phyloP scores from a whole-genome alignment of 2,797 vertebrate genomes.

The Choloepus didactylus region DNA sequence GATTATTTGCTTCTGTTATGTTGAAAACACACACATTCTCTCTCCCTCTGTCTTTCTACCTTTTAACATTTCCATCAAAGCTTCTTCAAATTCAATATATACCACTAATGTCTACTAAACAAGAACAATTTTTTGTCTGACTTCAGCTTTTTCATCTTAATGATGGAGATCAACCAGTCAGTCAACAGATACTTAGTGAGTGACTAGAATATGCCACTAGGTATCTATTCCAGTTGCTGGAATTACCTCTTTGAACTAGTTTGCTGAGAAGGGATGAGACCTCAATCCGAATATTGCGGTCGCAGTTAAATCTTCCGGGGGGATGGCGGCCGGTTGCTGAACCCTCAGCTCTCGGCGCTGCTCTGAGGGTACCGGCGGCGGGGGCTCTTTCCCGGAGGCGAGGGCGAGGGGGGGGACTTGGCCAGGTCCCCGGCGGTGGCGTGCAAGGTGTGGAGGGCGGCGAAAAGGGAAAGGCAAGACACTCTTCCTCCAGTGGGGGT shows the following conservation, averaged over 20 bases:
- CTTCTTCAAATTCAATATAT: background rate
- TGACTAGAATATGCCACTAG: rapidly evolving
- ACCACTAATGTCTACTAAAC: background rate
- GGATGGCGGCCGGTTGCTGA: too few relatives aligned
- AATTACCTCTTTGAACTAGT: background rate
- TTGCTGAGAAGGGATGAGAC: background rate
- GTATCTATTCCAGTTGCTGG: background rate
- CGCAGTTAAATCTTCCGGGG: too few relatives aligned
- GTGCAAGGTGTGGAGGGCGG: too few relatives aligned
- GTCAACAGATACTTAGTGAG: background rate
- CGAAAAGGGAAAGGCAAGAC: too few relatives aligned
- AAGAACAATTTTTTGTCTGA: background rate
- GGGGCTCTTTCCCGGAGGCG: too few relatives aligned
- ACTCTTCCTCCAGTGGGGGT: too few relatives aligned
- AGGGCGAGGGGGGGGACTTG: too few relatives aligned
- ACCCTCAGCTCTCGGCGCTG: too few relatives aligned
- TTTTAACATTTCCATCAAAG: background rate
- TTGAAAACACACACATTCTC: background rate
- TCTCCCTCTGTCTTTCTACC: background rate
- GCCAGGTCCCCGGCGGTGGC: too few relatives aligned
- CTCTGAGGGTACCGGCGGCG: too few relatives aligned
- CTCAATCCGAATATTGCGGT: background rate
- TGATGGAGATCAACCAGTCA: background rate
- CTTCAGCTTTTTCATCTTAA: background rate
- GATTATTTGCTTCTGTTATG: background rate